These are phyloP conservation scores for Tenthredo notha DNA, from an alignment of 2,888 invertebrate genomes.

Conservation along the genomic window DNA sequence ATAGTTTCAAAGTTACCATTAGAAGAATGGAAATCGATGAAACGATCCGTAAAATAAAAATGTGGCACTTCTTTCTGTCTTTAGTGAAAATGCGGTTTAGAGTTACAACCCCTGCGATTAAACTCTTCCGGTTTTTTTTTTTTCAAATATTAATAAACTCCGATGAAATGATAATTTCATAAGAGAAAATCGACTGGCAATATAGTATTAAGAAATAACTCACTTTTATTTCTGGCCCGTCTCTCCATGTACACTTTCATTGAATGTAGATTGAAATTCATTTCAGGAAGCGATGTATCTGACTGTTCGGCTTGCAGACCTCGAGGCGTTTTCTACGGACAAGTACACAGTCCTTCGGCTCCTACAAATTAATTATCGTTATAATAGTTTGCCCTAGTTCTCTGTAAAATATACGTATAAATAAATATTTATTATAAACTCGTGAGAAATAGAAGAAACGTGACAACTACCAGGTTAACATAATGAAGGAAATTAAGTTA, in stretches of 20 bases:
- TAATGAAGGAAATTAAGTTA: background rate
- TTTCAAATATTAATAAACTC: background rate
- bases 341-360: conserved; percentile 73
- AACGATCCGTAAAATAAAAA: background rate
- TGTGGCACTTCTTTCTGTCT: background rate
- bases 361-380: conserved; percentile 70
- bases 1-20: background rate
- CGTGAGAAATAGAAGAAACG: background rate
- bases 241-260: background rate
- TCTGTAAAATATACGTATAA: conserved; percentile 8
- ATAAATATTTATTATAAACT: background rate
- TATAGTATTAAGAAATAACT: background rate
- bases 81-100: background rate
- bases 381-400: conserved; percentile 10
- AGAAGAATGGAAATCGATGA: background rate
- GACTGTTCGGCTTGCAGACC: conserved; percentile 74
- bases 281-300: conserved; percentile 61
- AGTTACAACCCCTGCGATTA: background rate
- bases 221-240: background rate
- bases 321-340: conserved; percentile 72
- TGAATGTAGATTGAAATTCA: conserved; percentile 18
- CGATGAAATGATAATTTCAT: background rate
- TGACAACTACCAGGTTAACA: background rate
- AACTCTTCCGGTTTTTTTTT: background rate
- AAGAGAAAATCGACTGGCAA: background rate